These are phyloP conservation scores for Phorcus lineatus DNA, from an alignment of 2,888 invertebrate genomes.

Conservation along the genomic window DNA sequence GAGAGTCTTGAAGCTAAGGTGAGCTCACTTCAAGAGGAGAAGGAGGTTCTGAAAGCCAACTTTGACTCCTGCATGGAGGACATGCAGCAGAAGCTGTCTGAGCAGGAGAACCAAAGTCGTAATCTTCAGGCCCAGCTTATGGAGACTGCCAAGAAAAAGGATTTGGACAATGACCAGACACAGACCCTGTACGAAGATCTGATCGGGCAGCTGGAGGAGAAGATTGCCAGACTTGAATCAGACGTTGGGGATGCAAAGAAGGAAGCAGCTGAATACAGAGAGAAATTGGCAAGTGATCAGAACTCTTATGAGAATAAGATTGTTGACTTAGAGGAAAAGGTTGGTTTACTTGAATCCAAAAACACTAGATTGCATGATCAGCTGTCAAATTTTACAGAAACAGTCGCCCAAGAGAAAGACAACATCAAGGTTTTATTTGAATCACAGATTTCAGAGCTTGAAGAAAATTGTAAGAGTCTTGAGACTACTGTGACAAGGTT, in stretches of 20 bases:
- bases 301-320: slow-evolving; percentile 37
- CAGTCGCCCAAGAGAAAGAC: slow-evolving; percentile 36
- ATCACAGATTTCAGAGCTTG: slow-evolving; percentile 36
- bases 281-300: slow-evolving; percentile 28
- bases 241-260: slow-evolving; percentile 32
- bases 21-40: slow-evolving; percentile 38
- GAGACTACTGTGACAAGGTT: slow-evolving; percentile 35
- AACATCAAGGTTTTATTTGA: slow-evolving; percentile 40
- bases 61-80: slow-evolving; percentile 48
- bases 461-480: slow-evolving; percentile 36
- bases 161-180: slow-evolving; percentile 42
- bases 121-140: slow-evolving; percentile 36
- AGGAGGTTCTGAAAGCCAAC: slow-evolving; percentile 42
- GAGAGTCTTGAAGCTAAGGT: not conserved
- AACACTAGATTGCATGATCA: slow-evolving; percentile 32
- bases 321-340: slow-evolving; percentile 37
- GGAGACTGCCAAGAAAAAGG: slow-evolving; percentile 42
- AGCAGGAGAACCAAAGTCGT: slow-evolving; percentile 36
- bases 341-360: slow-evolving; percentile 34
- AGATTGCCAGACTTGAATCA: slow-evolving; percentile 25
- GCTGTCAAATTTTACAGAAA: slow-evolving; percentile 30
- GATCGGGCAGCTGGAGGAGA: slow-evolving; percentile 38
- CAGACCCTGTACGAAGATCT: slow-evolving; percentile 47
- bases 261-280: not conserved
- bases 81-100: slow-evolving; percentile 37